Evolutionary conservation across 2,797 vertebrate genomes (phyloP).

Genomic region (Dipus sagitta): DNA sequence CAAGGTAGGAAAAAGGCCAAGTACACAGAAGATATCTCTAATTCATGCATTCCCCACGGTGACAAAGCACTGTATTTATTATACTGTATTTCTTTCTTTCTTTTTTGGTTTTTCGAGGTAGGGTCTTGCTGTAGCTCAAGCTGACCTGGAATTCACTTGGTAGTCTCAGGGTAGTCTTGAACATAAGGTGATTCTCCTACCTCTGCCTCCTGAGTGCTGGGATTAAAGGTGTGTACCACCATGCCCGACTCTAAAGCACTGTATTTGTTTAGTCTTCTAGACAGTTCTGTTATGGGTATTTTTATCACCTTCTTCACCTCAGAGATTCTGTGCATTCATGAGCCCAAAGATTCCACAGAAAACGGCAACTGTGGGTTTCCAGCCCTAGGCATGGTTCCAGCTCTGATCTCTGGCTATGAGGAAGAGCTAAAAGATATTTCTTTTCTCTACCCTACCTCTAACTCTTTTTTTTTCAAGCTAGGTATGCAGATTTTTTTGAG

Average conservation of each 20-base stretch:
- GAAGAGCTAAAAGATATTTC: neutral
- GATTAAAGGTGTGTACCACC: too few relatives aligned
- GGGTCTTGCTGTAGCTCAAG: too few relatives aligned
- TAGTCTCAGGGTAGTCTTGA: too few relatives aligned
- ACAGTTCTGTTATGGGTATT: neutral
- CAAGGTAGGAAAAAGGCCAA: neutral
- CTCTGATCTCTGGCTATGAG: neutral
- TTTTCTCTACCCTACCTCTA: neutral
- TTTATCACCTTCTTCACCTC: neutral
- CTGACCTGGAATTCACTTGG: too few relatives aligned
- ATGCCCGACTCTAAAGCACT: neutral
- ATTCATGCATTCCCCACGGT: neutral
- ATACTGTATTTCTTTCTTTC: too few relatives aligned
- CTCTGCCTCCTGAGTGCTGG: too few relatives aligned
- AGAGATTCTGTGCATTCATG: neutral
- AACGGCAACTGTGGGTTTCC: neutral
- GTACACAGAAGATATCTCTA: neutral
- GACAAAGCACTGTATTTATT: too few relatives aligned
- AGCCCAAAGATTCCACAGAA: slow-evolving; percentile 24
- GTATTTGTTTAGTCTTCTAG: neutral
- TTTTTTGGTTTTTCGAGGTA: too few relatives aligned
- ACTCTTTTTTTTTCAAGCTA: neutral
- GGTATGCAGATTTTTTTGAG: neutral
- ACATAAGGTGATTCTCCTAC: too few relatives aligned
- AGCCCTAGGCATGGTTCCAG: neutral